phyloP scores from a whole-genome alignment of 2,797 vertebrate species.

The Gymnocypris eckloni region DNA sequence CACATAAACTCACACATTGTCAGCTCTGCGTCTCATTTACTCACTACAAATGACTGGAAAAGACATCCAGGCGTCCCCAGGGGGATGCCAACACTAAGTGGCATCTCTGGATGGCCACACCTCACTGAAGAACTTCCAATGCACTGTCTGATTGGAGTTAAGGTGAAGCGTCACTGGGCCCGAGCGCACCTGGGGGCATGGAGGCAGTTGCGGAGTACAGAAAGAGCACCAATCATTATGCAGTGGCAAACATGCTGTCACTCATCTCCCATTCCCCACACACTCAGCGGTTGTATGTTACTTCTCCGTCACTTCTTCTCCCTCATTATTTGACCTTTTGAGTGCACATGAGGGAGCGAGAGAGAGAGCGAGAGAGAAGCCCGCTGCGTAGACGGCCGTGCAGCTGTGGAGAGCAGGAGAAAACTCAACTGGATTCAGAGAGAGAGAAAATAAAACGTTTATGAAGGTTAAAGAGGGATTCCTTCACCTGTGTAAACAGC shows the following conservation, averaged over 20 bases:
- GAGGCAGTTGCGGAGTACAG: conserved; percentile 64
- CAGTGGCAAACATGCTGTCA: conserved; percentile 76
- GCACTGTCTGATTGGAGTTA: conserved; percentile 36
- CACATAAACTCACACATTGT: conserved; percentile 51
- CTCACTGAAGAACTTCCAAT: conserved; percentile 34
- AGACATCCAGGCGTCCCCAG: conserved; percentile 45
- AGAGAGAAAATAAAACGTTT: not conserved
- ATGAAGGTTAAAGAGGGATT: conserved; percentile 35
- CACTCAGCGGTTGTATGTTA: conserved; percentile 73
- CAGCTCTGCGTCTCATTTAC: conserved; percentile 52
- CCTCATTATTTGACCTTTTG: conserved; percentile 72
- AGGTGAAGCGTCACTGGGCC: conserved; percentile 50
- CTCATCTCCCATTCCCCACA: conserved; percentile 68
- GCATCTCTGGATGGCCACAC: conserved; percentile 53
- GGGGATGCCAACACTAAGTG: conserved; percentile 55
- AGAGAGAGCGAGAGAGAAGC: conserved; percentile 49
- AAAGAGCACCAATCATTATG: conserved; percentile 73
- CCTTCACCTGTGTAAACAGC: not conserved
- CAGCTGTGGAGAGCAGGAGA: conserved; percentile 27
- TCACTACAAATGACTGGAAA: conserved; percentile 37
- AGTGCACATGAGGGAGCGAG: conserved; percentile 63
- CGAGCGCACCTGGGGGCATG: conserved; percentile 61
- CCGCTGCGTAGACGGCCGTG: conserved; percentile 28
- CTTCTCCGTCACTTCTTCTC: conserved; percentile 75
- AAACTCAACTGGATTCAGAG: conserved; percentile 31